Evolutionary conservation across 2,888 invertebrate species (phyloP).

Genomic region (Lampropteryx suffumata): DNA sequence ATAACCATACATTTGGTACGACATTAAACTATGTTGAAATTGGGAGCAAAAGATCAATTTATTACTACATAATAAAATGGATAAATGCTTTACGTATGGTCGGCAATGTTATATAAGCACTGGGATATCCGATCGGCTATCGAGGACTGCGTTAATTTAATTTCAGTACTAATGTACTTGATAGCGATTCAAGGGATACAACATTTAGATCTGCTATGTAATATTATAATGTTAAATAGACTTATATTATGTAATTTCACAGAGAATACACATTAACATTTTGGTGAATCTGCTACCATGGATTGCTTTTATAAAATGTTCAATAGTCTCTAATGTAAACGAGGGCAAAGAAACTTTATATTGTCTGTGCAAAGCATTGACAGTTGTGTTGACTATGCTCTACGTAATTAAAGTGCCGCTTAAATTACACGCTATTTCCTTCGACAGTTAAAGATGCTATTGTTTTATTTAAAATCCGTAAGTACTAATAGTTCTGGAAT

Average conservation of each 20-base stretch:
- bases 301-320: too few species aligned
- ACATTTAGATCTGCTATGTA: background rate
- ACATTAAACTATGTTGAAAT: slow-evolving; percentile 17
- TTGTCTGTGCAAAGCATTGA: too few species aligned
- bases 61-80: slow-evolving; percentile 5
- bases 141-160: slow-evolving; percentile 17
- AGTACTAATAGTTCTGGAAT: too few species aligned
- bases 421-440: too few species aligned
- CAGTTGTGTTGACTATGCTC: too few species aligned
- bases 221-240: background rate
- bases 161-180: slow-evolving; percentile 12
- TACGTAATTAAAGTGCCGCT: too few species aligned
- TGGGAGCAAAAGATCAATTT: slow-evolving; percentile 22
- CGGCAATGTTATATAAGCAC: slow-evolving; percentile 11
- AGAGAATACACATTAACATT: slow-evolving; percentile 2
- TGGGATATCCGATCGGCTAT: slow-evolving; percentile 16
- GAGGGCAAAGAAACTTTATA: too few species aligned
- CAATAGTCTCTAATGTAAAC: too few species aligned
- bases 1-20: slow-evolving; percentile 32
- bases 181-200: slow-evolving; percentile 18
- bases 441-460: too few species aligned
- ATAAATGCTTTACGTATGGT: slow-evolving; percentile 18
- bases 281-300: slow-evolving; percentile 14
- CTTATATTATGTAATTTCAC: background rate
- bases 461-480: too few species aligned